Percentiles rank a stretch among this genome's conserved stretches.
phyloP scores from a whole-genome alignment of 2,113 vertebrate species.

The Physeter macrocephalus region DNA sequence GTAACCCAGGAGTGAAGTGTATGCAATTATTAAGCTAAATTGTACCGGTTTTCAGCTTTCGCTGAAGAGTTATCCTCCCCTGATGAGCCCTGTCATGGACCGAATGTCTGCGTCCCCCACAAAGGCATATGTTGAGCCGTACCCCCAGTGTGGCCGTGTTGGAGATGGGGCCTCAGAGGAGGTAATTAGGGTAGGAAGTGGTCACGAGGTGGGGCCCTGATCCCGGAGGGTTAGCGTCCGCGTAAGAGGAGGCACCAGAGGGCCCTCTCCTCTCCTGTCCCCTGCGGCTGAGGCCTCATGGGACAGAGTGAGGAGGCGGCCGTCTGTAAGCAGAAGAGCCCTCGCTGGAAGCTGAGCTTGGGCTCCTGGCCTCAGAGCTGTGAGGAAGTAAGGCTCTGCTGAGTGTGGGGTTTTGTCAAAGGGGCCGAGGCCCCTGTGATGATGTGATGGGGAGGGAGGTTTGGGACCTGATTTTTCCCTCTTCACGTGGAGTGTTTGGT shows the following conservation, averaged over 20 bases:
- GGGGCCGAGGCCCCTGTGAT: background rate
- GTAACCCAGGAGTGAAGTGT: no score
- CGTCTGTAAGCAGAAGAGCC: accelerated
- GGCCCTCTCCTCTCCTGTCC: no score
- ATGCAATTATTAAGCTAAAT: background rate
- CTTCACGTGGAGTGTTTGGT: no score
- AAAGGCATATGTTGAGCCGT: background rate
- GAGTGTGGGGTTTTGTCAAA: no score
- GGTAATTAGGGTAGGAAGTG: no score
- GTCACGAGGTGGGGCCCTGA: background rate
- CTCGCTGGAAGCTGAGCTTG: background rate
- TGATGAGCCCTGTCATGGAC: background rate
- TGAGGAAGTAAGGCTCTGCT: no score
- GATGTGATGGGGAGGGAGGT: background rate
- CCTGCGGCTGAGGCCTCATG: background rate
- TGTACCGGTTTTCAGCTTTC: no score
- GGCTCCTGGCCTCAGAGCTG: no score
- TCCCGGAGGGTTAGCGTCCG: background rate
- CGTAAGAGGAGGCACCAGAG: background rate
- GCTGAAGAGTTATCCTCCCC: background rate
- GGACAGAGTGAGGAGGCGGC: accelerated
- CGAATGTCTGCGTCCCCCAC: background rate
- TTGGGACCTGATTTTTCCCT: background rate
- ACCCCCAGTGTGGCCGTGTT: background rate
- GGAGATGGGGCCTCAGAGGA: background rate